Conservation (phyloP, 2,797 vertebrate genomes). For the Eidolon dupreanum region DNA sequence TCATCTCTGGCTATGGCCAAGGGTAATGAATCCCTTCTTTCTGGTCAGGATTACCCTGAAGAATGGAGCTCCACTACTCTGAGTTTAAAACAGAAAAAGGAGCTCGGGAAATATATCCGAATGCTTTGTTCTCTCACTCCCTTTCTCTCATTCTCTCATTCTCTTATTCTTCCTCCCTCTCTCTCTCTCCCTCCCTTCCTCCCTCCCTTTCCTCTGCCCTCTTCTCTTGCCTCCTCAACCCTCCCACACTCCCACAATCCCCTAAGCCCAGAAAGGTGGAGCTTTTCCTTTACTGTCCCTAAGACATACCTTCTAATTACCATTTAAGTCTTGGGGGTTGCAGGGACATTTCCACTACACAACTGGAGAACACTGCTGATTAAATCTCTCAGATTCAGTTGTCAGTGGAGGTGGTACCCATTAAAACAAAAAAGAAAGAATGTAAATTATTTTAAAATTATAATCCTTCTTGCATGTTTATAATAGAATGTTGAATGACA, state of each 20-base stretch:
- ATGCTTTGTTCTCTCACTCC: background rate
- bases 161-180: background rate
- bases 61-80: background rate
- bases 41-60: background rate
- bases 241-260: background rate
- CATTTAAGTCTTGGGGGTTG: background rate
- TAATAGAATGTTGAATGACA: background rate
- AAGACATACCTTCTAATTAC: background rate
- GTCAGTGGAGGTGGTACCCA: background rate
- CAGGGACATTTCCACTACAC: background rate
- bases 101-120: background rate
- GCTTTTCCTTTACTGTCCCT: background rate
- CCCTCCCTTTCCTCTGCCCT: rapidly evolving
- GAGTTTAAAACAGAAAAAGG: background rate
- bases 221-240: background rate
- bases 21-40: background rate
- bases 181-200: background rate
- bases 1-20: background rate
- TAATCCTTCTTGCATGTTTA: background rate
- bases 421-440: background rate
- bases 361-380: background rate
- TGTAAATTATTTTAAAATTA: background rate
- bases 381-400: background rate
- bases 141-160: background rate
- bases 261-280: background rate